A percentile compares a stretch with the other conserved stretches of the same genome.
These are phyloP conservation scores for Xiphias gladius DNA, from an alignment of 2,113 vertebrate genomes.

Conservation along the genomic window DNA sequence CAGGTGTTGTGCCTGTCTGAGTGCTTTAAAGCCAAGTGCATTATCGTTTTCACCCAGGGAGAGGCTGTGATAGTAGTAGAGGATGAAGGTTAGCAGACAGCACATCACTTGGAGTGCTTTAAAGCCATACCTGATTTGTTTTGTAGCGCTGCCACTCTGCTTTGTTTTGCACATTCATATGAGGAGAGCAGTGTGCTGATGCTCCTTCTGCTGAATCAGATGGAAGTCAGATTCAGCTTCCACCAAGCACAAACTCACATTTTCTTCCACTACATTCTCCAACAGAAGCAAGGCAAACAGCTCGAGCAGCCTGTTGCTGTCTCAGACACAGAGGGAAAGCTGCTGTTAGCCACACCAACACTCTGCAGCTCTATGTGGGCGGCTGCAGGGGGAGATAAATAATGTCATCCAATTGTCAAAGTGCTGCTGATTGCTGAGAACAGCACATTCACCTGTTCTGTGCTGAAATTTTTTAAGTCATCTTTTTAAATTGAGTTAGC, in stretches of 20 bases:
- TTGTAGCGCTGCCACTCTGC: conserved; percentile 51
- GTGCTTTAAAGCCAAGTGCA: conserved; percentile 84
- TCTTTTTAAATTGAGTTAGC: not conserved
- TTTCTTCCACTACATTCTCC: conserved; percentile 13
- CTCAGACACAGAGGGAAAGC: not conserved
- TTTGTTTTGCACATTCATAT: conserved; percentile 57
- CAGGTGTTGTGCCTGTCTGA: conserved; percentile 74
- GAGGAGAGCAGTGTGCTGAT: conserved; percentile 12
- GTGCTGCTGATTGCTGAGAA: conserved; percentile 11
- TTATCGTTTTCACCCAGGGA: conserved; percentile 77
- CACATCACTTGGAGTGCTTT: conserved; percentile 70
- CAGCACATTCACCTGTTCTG: not conserved
- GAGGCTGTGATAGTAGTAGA: conserved; percentile 71
- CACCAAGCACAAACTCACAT: not conserved
- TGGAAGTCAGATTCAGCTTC: conserved; percentile 16
- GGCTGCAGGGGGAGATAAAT: not conserved
- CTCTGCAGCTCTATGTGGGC: not conserved
- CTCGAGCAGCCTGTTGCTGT: not conserved
- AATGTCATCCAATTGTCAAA: conserved; percentile 1
- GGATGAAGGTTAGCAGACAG: conserved; percentile 71
- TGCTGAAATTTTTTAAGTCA: not conserved
- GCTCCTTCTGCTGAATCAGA: conserved; percentile 47
- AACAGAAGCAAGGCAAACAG: not conserved
- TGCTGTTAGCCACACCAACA: not conserved
- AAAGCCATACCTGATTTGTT: conserved; percentile 65